Evolutionary conservation across 1,140 invertebrate species (phyloP), one percentile per base, ranked within the genome.

Genomic region (Drosophila jambulina): DNA sequence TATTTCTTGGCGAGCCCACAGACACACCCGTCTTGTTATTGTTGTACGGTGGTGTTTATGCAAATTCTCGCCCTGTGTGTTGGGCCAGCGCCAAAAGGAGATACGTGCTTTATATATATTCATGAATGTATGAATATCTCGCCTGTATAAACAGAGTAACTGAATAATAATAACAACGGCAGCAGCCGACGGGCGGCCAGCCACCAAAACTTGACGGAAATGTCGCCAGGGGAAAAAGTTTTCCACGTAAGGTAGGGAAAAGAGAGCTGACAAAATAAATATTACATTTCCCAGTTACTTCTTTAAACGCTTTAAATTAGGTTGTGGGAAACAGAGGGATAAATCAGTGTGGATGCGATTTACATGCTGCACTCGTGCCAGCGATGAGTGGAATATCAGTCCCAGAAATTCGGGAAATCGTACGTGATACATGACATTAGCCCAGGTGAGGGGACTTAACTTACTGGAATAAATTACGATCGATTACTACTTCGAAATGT

Each of bases 111-210:
- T 74, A 82, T 82, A 86, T 87, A 88, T 80, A 87, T 87, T 87
- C 83, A 87, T 87, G 84, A 80, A 88, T 87, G 83, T 87, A 87
- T 87, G 84, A 88, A 88, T 87, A 87, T 88, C 84, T 84, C 62
- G 72, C 59, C 61, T 78, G 84, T 88, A 87, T 87, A 87, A 87
- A 87, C 83, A 87, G 83, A 82, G 84, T 87, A 87, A 87, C 84
- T 80, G 84, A 88, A 87, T 87, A 87, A 87, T 88, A 87, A 87
- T 88, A 87, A 87, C 71, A 88, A 80, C 80, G 62, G 53, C 36
- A 32, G 27, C 71, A 88, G 76, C 70, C 70, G 53, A 23, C 61
- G 40, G 54, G 43, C 56, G 67, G 21, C 46, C 57, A 42, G 34
- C 59, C 49, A 38, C 40, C 49, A 57, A 62, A 80, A 71, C 61